Evolutionary conservation across 2,888 invertebrate species (phyloP), one percentile per base, ranked within the genome.

Genomic region (Thereva nobilitata): DNA sequence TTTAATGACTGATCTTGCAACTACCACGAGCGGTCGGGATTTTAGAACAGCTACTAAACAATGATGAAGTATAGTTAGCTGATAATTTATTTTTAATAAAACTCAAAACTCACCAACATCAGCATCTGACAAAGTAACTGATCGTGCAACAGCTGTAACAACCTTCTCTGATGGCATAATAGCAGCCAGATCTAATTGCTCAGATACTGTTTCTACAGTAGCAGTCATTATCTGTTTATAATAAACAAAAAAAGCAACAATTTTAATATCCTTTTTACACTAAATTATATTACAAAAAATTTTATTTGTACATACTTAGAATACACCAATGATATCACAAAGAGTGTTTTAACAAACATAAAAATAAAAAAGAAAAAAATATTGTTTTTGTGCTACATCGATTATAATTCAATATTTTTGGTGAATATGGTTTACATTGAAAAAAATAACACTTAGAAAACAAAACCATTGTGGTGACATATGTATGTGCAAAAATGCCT

Each of bases 141-240:
- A 91, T 74, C 92, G 87, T 6, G 95, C 94, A 40, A 92, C 90
- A 38, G 92, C 93, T 42, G 90, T 87, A 70, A 90, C 86, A 50
- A 88, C 86, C 75, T 85, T 85, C 76, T 88, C 92, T 1, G 89
- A 84, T 56, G 95, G 93, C 76, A 95, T 87, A 49, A 92, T 89
- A 49, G 92, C 90, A 49, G 93, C 92, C 77, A 95, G 86, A 80
- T 96, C 96, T 76, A 95, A 83, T 80, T 94, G 91, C 79, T 94
- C 94, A 69, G 92, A 91, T 72, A 95, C 93, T 44, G 94, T 95
- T 84, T 95, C 93, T 75, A 95, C 94, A n/a, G 94, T 94, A 35
- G 95, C 95, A 73, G 95, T 94, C 91, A 94, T 92, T 77, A 94
- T 93, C 93, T 93, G n/a, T 42, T 12, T 5, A 42, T 42, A 2